Conservation (phyloP, 1,140 invertebrate genomes). For the Tetramorium parvispinum region DNA sequence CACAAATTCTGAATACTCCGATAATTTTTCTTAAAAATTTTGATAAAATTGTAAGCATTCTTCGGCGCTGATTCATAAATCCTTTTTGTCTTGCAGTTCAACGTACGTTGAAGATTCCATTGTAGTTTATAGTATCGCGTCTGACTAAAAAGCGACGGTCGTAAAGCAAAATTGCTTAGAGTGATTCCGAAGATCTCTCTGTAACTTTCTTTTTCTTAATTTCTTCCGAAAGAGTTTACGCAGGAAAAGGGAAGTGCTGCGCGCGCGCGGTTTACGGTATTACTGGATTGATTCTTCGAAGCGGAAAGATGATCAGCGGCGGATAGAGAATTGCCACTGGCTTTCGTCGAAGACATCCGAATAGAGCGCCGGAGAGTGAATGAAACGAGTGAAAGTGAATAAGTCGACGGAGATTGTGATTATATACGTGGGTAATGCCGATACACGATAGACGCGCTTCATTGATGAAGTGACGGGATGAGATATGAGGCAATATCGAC, state of each 20-base stretch:
- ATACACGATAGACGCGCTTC: conserved; percentile 60
- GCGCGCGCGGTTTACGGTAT: conserved; percentile 9
- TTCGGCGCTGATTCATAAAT: background rate
- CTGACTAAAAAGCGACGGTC: background rate
- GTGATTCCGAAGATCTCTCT: background rate
- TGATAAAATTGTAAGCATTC: background rate
- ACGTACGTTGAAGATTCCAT: background rate
- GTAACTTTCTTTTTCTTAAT: conserved; percentile 15
- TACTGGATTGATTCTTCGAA: conserved; percentile 19
- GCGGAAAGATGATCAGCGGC: conserved; percentile 43
- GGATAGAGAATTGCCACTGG: conserved; percentile 45
- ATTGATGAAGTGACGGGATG: conserved; percentile 59
- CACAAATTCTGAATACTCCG: background rate
- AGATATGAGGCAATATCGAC: conserved; percentile 45
- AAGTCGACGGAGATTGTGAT: conserved; percentile 59
- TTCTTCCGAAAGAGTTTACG: background rate
- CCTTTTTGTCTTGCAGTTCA: background rate
- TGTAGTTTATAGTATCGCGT: no score
- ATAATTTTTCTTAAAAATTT: background rate
- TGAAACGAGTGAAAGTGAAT: conserved; percentile 62
- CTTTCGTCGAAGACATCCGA: conserved; percentile 46
- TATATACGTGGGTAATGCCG: conserved; percentile 59
- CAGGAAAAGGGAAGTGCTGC: conserved; percentile 11
- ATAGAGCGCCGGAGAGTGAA: conserved; percentile 43
- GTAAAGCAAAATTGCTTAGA: conserved; percentile 11